phyloP scores from a whole-genome alignment of 2,113 vertebrate genomes.

The Cebidichthys violaceus region DNA sequence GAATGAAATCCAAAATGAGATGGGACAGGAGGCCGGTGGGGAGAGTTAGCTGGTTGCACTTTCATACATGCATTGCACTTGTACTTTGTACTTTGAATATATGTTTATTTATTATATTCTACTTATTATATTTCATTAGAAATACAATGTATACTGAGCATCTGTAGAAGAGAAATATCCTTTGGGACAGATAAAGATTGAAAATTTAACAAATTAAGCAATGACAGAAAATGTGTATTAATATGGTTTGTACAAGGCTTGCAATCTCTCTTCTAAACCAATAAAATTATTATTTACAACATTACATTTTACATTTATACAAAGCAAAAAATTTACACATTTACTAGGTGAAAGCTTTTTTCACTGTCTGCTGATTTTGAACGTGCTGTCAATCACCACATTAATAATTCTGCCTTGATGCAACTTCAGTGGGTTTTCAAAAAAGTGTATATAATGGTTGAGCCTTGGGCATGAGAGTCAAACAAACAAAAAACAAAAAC shows the following conservation, averaged over 20 bases:
- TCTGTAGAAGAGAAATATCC: not conserved
- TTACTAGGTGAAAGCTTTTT: not conserved
- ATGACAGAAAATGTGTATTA: constrained; percentile 12
- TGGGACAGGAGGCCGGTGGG: no score
- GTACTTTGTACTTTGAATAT: no score
- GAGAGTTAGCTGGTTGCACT: no score
- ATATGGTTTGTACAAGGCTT: constrained; percentile 25
- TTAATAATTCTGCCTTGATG: constrained; percentile 18
- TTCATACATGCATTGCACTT: no score
- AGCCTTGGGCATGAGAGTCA: not conserved
- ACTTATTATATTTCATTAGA: not conserved
- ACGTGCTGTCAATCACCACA: not conserved
- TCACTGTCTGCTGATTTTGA: not conserved
- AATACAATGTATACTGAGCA: not conserved
- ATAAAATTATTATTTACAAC: constrained; percentile 26
- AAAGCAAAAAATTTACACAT: not conserved
- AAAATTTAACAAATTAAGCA: not conserved
- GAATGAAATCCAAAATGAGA: no score
- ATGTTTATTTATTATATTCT: not conserved
- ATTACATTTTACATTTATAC: constrained; percentile 15
- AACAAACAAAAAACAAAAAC: not conserved
- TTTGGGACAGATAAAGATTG: not conserved
- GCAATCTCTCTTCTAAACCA: not conserved
- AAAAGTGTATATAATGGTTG: not conserved
- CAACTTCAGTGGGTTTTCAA: not conserved